phyloP scores from a whole-genome alignment of 1,140 invertebrate genomes.

The Drosophila albomicans region DNA sequence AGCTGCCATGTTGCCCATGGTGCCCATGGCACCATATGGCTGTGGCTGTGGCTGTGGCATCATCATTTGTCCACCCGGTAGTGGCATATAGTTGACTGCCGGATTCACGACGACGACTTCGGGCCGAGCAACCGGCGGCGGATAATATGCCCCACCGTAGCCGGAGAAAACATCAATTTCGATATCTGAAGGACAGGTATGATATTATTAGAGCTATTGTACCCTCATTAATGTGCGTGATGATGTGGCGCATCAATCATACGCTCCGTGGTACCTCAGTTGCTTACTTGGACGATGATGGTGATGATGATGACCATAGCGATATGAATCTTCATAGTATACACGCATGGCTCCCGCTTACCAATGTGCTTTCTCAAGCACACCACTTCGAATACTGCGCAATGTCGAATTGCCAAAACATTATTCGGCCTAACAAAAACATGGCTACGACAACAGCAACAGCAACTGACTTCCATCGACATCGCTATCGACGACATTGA shows the following conservation, averaged over 20 bases:
- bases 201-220: neutral
- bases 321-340: slow-evolving; percentile 76
- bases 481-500: neutral
- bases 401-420: slow-evolving; percentile 10
- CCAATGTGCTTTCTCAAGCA: slow-evolving; percentile 43
- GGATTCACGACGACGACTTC: slow-evolving; percentile 69
- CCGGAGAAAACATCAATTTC: slow-evolving; percentile 79
- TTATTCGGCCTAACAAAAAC: slow-evolving; percentile 7
- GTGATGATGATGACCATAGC: slow-evolving; percentile 72
- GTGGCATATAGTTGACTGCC: slow-evolving; percentile 52
- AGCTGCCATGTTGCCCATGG: neutral
- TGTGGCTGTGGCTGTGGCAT: slow-evolving; percentile 53
- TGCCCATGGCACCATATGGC: slow-evolving; percentile 49
- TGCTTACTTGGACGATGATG: slow-evolving; percentile 73
- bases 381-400: slow-evolving; percentile 55
- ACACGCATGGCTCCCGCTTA: slow-evolving; percentile 51
- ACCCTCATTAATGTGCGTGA: neutral
- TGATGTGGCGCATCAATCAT: neutral
- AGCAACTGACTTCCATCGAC: neutral
- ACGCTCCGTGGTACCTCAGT: neutral
- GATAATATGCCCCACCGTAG: slow-evolving; percentile 73
- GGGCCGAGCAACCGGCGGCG: slow-evolving; percentile 65
- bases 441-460: neutral
- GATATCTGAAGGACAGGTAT: slow-evolving; percentile 49
- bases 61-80: slow-evolving; percentile 43